phyloP scores from a whole-genome alignment of 2,888 invertebrate species.

The Eubasilissa splendida region DNA sequence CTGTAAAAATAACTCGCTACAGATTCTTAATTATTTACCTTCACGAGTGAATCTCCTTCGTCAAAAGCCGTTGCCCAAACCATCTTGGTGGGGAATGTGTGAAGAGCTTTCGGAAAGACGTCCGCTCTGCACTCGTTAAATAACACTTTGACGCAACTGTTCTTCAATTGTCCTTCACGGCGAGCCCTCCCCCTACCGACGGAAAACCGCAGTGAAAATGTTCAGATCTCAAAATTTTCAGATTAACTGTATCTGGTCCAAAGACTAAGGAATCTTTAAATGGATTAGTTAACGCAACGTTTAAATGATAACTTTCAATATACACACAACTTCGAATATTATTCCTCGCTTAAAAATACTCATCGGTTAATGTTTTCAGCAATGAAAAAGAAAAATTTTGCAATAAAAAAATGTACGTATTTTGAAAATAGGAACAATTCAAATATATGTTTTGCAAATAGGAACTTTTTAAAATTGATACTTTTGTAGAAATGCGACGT shows the following conservation, averaged over 20 bases:
- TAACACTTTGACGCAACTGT: conserved; percentile 65
- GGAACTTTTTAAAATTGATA: neutral
- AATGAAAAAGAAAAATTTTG: neutral
- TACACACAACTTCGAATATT: too few relatives aligned
- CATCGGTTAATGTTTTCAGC: too few relatives aligned
- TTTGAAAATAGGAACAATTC: neutral
- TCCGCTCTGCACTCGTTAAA: conserved; percentile 46
- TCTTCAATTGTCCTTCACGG: conserved; percentile 74
- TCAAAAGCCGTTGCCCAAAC: conserved; percentile 70
- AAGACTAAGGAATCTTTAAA: too few relatives aligned
- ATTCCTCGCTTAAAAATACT: too few relatives aligned
- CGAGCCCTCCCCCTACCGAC: conserved; percentile 35
- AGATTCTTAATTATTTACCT: conserved; percentile 45
- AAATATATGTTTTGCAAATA: neutral
- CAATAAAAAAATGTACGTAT: neutral
- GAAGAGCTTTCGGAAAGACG: conserved; percentile 27
- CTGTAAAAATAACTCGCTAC: conserved; percentile 25
- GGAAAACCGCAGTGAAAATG: conserved; percentile 36
- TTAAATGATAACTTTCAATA: too few relatives aligned
- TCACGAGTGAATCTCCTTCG: conserved; percentile 59
- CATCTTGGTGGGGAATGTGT: conserved; percentile 65
- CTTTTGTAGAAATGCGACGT: neutral
- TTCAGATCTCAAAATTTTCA: neutral
- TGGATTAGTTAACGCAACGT: too few relatives aligned
- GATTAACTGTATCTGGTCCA: too few relatives aligned